A percentile compares a stretch with the other conserved stretches of the same genome.
Evolutionary conservation across 2,888 invertebrate species (phyloP).

Genomic region (Acrocyrtus sp.): DNA sequence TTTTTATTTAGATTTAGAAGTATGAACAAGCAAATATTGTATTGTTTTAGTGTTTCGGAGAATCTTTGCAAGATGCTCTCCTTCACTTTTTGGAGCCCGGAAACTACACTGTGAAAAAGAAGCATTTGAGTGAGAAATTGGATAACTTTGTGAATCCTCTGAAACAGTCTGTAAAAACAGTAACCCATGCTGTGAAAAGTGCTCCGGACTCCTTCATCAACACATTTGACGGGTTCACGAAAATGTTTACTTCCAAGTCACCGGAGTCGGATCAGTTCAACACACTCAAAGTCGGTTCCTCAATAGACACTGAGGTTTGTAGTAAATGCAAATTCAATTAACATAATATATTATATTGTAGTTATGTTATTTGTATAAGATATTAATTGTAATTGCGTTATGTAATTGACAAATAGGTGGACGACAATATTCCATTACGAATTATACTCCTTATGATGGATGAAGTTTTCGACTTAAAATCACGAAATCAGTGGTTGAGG

Average conservation of each 20-base stretch:
- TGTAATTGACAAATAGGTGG: slow-evolving; percentile 65
- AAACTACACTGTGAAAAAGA: slow-evolving; percentile 60
- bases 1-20: background rate
- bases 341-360: background rate
- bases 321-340: background rate
- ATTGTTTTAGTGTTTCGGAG: slow-evolving; percentile 62
- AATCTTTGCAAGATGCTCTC: slow-evolving; percentile 61
- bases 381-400: slow-evolving; percentile 17
- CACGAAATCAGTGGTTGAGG: slow-evolving; percentile 83
- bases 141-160: slow-evolving; percentile 83
- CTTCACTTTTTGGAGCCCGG: slow-evolving; percentile 63
- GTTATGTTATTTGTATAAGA: too few relatives aligned
- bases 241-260: slow-evolving; percentile 74
- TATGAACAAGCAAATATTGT: too few relatives aligned
- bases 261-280: slow-evolving; percentile 67
- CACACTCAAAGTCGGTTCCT: slow-evolving; percentile 69
- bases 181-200: slow-evolving; percentile 80
- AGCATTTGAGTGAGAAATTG: slow-evolving; percentile 65
- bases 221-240: slow-evolving; percentile 83
- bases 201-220: slow-evolving; percentile 89
- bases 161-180: slow-evolving; percentile 81
- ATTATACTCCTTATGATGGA: slow-evolving; percentile 84
- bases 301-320: slow-evolving; percentile 71
- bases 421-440: slow-evolving; percentile 82
- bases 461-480: slow-evolving; percentile 85